Evolutionary conservation across 35 echinoderm and acorn worm species (phyloP).

Genomic region (Nesometra sesokonis): DNA sequence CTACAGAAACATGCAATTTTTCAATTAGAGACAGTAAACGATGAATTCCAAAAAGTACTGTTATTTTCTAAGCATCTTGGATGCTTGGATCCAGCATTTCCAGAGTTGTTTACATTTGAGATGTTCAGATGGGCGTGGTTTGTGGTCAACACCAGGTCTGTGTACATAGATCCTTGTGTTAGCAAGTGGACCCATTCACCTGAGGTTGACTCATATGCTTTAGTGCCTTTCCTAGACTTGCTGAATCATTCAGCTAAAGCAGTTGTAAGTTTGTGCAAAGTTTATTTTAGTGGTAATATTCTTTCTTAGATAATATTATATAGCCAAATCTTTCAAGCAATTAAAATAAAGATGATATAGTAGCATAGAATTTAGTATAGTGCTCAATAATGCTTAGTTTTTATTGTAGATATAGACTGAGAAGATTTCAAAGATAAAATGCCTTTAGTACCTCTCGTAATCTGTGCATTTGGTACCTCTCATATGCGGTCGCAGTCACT

Average conservation of each 20-base stretch:
- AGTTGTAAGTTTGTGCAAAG: slow-evolving; percentile 18
- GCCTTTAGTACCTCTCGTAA: too few relatives aligned
- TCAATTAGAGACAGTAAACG: slow-evolving; percentile 14
- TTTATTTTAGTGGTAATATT: background rate
- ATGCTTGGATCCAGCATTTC: slow-evolving; percentile 10
- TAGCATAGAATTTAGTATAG: too few relatives aligned
- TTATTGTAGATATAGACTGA: too few relatives aligned
- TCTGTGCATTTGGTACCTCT: too few relatives aligned
- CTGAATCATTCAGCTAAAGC: slow-evolving; percentile 73
- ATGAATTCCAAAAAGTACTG: slow-evolving; percentile 21
- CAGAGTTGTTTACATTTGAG: slow-evolving; percentile 10
- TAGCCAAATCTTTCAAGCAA: too few relatives aligned
- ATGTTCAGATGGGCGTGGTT: slow-evolving; percentile 88
- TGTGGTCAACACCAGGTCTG: slow-evolving; percentile 73
- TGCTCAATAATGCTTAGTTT: too few relatives aligned
- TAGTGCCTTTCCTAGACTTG: slow-evolving; percentile 76
- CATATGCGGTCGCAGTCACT: too few relatives aligned
- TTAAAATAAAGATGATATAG: too few relatives aligned
- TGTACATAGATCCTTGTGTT: slow-evolving; percentile 14
- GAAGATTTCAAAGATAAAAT: too few relatives aligned
- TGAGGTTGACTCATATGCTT: slow-evolving; percentile 41
- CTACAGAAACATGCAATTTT: background rate
- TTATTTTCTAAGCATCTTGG: slow-evolving; percentile 12
- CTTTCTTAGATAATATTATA: background rate
- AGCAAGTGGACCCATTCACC: background rate